A percentile compares a stretch with the other conserved stretches of the same genome.
phyloP scores from a whole-genome alignment of 2,888 invertebrate species.

The Eilema griseolum region DNA sequence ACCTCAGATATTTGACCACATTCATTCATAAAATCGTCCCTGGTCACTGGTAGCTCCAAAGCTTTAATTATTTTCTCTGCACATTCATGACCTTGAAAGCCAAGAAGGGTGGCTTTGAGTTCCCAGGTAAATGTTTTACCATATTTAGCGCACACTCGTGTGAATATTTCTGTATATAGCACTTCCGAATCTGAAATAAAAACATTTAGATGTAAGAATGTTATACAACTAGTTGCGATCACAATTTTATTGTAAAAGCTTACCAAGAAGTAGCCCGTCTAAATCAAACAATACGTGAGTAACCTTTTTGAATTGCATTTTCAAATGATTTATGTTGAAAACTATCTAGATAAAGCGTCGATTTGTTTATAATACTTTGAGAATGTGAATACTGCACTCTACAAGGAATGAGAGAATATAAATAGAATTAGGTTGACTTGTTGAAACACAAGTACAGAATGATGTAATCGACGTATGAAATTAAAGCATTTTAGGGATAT shows the following conservation, averaged over 20 bases:
- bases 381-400: background rate
- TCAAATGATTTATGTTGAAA: conserved; percentile 7
- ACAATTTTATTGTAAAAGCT: conserved; percentile 33
- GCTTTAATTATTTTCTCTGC: conserved; percentile 87
- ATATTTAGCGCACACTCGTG: conserved; percentile 89
- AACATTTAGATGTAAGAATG: background rate
- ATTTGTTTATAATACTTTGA: background rate
- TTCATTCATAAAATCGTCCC: conserved; percentile 88
- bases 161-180: conserved; percentile 91
- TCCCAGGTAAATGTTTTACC: conserved; percentile 93
- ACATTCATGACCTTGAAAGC: conserved; percentile 88
- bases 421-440: background rate
- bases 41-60: conserved; percentile 88
- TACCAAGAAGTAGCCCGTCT: conserved; percentile 87
- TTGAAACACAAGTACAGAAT: background rate
- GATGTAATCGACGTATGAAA: too few species aligned
- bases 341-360: background rate
- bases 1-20: conserved; percentile 84
- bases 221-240: background rate
- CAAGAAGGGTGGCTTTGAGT: conserved; percentile 90
- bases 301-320: conserved; percentile 77
- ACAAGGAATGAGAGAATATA: background rate
- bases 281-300: conserved; percentile 88
- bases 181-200: conserved; percentile 89
- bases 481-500: too few species aligned